phyloP scores from a whole-genome alignment of 2,797 vertebrate genomes.

The Periophthalmus magnuspinnatus region DNA sequence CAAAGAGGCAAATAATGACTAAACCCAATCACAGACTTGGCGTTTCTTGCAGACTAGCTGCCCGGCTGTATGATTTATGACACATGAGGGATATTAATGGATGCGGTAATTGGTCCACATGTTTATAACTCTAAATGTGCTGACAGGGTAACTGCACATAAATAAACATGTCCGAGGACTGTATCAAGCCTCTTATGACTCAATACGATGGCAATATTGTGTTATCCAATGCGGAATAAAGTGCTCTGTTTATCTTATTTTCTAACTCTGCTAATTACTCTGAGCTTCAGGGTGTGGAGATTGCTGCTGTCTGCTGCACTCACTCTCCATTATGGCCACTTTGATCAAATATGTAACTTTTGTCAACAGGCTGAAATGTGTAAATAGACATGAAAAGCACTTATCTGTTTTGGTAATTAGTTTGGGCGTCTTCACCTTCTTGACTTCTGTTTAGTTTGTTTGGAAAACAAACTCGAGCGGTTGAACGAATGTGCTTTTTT shows the following conservation, averaged over 20 bases:
- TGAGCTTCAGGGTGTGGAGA: background rate
- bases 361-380: background rate
- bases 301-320: background rate
- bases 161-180: conserved; percentile 31
- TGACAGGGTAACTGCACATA: conserved; percentile 61
- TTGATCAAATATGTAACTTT: background rate
- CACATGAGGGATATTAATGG: conserved; percentile 82
- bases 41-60: conserved; percentile 71
- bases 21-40: conserved; percentile 78
- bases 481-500: no score
- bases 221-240: background rate
- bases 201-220: background rate
- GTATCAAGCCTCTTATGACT: background rate
- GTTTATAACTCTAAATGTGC: conserved; percentile 74
- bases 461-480: no score
- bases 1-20: conserved; percentile 74
- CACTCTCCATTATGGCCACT: background rate
- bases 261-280: background rate
- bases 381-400: background rate
- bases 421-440: background rate
- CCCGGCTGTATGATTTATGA: conserved; percentile 77
- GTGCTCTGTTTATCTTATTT: background rate
- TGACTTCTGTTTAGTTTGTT: background rate
- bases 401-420: background rate
- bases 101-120: conserved; percentile 80